phyloP scores from a whole-genome alignment of 2,797 vertebrate genomes.

The Anableps anableps region DNA sequence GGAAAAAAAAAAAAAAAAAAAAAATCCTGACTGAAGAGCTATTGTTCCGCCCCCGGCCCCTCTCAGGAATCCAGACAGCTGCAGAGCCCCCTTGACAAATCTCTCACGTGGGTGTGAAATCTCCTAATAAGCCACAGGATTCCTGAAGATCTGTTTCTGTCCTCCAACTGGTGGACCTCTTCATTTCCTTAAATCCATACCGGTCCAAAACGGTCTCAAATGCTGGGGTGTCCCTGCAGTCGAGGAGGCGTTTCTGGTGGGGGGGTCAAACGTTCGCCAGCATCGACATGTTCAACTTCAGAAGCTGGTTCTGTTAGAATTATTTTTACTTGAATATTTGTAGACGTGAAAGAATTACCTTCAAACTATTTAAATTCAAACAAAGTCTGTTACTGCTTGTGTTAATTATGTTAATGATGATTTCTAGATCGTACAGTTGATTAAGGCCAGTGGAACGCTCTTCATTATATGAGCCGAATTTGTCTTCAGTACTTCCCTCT shows the following conservation, averaged over 20 bases:
- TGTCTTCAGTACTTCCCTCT: background rate
- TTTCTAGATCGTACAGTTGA: background rate
- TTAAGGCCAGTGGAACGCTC: background rate
- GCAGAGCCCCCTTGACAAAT: conserved; percentile 65
- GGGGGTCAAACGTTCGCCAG: conserved; percentile 15
- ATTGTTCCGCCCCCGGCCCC: conserved; percentile 40
- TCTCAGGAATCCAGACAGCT: conserved; percentile 70
- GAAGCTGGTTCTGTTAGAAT: conserved; percentile 61
- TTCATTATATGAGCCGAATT: background rate
- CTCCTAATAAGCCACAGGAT: conserved; percentile 35
- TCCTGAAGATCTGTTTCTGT: conserved; percentile 29
- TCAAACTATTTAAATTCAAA: conserved; percentile 48
- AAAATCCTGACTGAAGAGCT: conserved; percentile 41
- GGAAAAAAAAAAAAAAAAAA: background rate
- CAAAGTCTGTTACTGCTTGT: background rate
- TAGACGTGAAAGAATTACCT: conserved; percentile 34
- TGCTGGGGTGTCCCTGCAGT: conserved; percentile 35
- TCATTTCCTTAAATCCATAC: conserved; percentile 15
- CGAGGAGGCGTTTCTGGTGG: conserved; percentile 7
- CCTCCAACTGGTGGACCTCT: conserved; percentile 7
- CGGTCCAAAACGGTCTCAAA: conserved; percentile 24
- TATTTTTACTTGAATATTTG: conserved; percentile 19
- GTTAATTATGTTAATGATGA: background rate
- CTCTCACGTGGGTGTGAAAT: conserved; percentile 68
- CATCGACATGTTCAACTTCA: conserved; percentile 62